Evolutionary conservation across 2,797 vertebrate genomes (phyloP), one percentile per base, ranked within the genome.

Genomic region (Hypotaenidia philippensis): DNA sequence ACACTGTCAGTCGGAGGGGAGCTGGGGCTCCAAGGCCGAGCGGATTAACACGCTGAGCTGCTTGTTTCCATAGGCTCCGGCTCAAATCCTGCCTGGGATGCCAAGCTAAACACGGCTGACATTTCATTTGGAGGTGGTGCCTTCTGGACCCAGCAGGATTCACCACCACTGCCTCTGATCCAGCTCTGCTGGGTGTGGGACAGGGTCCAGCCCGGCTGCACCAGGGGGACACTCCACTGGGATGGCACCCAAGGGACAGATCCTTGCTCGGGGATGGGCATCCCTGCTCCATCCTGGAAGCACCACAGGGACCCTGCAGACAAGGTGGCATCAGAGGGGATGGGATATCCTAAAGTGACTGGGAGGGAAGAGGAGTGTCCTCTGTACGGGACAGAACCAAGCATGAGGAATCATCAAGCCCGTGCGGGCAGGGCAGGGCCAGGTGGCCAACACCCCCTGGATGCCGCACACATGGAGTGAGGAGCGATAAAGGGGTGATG

Each of bases 1-100:
- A 64, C 76, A 59, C 32, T 4, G 2, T 36, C 65, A 68, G 5
- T 1, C 3, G 0, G 11, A 27, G 25, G 23, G 40, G 29, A 78
- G 53, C 49, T 11, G 7, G 10, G 34, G 19, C 0, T 0, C 66
- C 6, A 29, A 68, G 52, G 71, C 64, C 0, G 0, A 89, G 53
- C 3, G 7, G 87, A 82, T 90, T 77, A 79, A 61, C 12, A 3
- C 5, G 2, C 41, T 69, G 63, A 83, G 60, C 55, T 69, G 31
- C 74, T 87, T 53, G 34, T 87, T 96, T 94, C 94, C 74, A 31
- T 31, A 47, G 86, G 83, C 85, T 81, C 50, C 6, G 32, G 18
- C 55, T 88, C 90, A 88, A 72, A 83, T 82, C 55, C 85, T 86
- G 50, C 94, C 47, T 5, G 47, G 26, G 52, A 70, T 66, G 74